These are phyloP conservation scores for Drosophila tanythrix DNA, from an alignment of 2,888 invertebrate species.

Conservation along the genomic window DNA sequence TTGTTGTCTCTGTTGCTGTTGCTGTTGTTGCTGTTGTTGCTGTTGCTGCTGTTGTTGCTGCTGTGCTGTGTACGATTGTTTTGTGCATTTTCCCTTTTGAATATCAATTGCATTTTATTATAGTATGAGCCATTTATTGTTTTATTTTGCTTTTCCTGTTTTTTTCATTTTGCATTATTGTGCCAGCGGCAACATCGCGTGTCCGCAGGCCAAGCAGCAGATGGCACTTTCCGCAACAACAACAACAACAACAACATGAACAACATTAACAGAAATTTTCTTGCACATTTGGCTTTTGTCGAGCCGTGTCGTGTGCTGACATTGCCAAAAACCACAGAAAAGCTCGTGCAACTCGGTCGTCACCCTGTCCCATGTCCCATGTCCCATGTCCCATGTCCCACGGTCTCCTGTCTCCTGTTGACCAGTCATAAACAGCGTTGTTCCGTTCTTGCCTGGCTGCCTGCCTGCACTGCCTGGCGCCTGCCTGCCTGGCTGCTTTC, in stretches of 20 bases:
- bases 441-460: constrained; percentile 19
- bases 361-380: constrained; percentile 27
- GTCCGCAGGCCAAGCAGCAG: constrained; percentile 53
- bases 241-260: background rate
- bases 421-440: constrained; percentile 70
- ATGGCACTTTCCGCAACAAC: constrained; percentile 46
- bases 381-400: constrained; percentile 55
- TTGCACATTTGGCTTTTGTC: constrained; percentile 64
- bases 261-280: constrained; percentile 45
- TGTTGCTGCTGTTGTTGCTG: constrained; percentile 8
- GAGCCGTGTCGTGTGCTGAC: constrained; percentile 69
- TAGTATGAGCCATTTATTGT: constrained; percentile 52
- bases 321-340: constrained; percentile 72
- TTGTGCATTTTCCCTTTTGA: constrained; percentile 76
- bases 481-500: background rate
- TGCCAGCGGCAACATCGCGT: constrained; percentile 57
- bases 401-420: constrained; percentile 56
- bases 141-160: constrained; percentile 25
- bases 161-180: constrained; percentile 17
- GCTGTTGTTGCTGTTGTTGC: background rate
- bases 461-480: background rate
- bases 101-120: constrained; percentile 79
- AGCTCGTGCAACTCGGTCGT: constrained; percentile 57
- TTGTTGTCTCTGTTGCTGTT: background rate
- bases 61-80: constrained; percentile 42